Evolutionary conservation across 2,888 invertebrate species (phyloP).

Genomic region (Camptogramma bilineatum): DNA sequence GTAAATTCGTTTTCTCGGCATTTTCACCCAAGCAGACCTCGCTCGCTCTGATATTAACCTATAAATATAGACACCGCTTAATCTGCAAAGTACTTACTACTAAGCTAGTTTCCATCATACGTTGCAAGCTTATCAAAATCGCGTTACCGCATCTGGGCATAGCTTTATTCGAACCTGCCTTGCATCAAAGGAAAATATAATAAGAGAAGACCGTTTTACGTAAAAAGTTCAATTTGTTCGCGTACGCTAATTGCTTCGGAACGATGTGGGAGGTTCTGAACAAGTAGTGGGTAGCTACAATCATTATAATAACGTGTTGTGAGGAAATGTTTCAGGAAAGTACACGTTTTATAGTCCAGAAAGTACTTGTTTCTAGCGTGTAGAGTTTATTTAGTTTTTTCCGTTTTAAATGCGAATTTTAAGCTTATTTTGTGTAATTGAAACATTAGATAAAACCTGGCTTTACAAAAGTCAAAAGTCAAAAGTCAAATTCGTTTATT

Average conservation of each 20-base stretch:
- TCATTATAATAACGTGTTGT: slow-evolving; percentile 4
- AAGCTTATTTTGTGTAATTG: no score
- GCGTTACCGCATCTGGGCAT: background rate
- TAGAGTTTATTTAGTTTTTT: background rate
- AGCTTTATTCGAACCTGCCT: background rate
- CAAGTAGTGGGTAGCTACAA: slow-evolving; percentile 9
- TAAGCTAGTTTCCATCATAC: no score
- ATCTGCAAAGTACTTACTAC: no score
- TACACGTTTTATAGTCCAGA: background rate
- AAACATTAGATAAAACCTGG: no score
- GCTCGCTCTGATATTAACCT: no score
- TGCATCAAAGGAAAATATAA: background rate
- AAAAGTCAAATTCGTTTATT: no score
- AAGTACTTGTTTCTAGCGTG: background rate
- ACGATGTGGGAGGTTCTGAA: slow-evolving; percentile 9
- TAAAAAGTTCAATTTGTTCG: slow-evolving; percentile 21
- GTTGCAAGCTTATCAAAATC: no score
- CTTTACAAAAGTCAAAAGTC: no score
- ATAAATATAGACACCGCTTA: no score
- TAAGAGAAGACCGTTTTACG: slow-evolving; percentile 5
- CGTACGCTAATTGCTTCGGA: slow-evolving; percentile 20
- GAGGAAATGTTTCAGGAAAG: background rate
- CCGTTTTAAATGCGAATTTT: no score
- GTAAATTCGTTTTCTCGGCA: no score
- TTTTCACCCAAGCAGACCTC: no score